phyloP scores from a whole-genome alignment of 2,888 invertebrate genomes.

The Mystacides longicornis region DNA sequence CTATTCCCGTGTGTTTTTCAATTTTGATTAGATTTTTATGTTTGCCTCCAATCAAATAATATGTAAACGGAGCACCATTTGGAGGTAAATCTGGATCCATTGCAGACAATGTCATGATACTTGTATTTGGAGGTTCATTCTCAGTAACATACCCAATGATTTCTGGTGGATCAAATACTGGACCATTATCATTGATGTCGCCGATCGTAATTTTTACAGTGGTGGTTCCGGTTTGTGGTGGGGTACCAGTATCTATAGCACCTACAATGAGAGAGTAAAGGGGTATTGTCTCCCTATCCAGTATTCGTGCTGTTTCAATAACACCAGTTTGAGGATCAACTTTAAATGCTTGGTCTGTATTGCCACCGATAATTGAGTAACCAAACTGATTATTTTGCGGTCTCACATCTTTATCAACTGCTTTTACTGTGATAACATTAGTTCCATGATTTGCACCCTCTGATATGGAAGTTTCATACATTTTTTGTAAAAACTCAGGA shows the following conservation, averaged over 20 bases:
- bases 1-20: constrained; percentile 71
- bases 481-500: constrained; percentile 76
- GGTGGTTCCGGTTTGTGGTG: constrained; percentile 88
- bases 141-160: constrained; percentile 75
- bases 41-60: constrained; percentile 68
- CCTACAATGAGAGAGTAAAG: constrained; percentile 72
- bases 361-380: constrained; percentile 82
- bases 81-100: constrained; percentile 84
- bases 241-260: constrained; percentile 81
- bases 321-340: constrained; percentile 81
- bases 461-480: constrained; percentile 72
- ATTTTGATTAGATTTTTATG: constrained; percentile 70
- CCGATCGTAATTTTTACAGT: constrained; percentile 70
- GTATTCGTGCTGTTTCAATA: constrained; percentile 63
- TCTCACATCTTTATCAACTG: constrained; percentile 85
- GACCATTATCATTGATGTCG: constrained; percentile 93
- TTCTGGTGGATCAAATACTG: constrained; percentile 65
- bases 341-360: constrained; percentile 75
- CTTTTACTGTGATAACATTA: constrained; percentile 69
- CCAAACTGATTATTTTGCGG: constrained; percentile 88
- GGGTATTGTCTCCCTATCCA: constrained; percentile 77
- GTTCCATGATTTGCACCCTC: constrained; percentile 74
- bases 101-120: constrained; percentile 77
- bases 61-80: constrained; percentile 86
- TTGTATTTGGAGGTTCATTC: constrained; percentile 78